Evolutionary conservation across 2,797 vertebrate species (phyloP).

Genomic region (Spea hammondii): DNA sequence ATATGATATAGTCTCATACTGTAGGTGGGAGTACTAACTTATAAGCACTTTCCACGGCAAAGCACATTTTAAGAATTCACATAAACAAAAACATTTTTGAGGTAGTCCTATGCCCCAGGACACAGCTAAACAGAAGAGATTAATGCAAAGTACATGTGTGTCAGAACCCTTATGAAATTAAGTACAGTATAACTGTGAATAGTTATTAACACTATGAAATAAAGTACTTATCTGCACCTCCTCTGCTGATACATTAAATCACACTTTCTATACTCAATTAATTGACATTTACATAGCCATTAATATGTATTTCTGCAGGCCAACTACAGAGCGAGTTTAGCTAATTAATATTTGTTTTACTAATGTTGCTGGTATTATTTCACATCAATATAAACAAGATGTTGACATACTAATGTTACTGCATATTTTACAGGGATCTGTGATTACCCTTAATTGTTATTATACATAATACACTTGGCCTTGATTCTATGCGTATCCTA

Average conservation of each 20-base stretch:
- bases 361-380: constrained; percentile 39
- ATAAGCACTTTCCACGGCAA: too few relatives aligned
- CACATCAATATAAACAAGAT: constrained; percentile 36
- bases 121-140: too few relatives aligned
- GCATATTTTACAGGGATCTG: constrained; percentile 18
- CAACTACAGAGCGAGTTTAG: constrained; percentile 28
- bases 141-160: too few relatives aligned
- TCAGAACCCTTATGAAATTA: too few relatives aligned
- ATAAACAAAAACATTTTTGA: too few relatives aligned
- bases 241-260: constrained; percentile 31
- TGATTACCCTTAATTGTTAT: constrained; percentile 10
- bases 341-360: constrained; percentile 48
- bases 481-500: not conserved
- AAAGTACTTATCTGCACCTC: not conserved
- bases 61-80: too few relatives aligned
- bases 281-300: constrained; percentile 41
- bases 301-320: constrained; percentile 43
- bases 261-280: constrained; percentile 25
- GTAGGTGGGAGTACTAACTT: too few relatives aligned
- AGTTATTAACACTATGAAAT: constrained; percentile 11
- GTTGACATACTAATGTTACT: constrained; percentile 34
- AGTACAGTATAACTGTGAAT: not conserved
- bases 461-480: not conserved
- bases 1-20: too few relatives aligned
- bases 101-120: too few relatives aligned